Evolutionary conservation across 64 coral and sea anemone genomes (phyloP), one percentile per base, ranked within the genome.

Genomic region (Acropora yongei): DNA sequence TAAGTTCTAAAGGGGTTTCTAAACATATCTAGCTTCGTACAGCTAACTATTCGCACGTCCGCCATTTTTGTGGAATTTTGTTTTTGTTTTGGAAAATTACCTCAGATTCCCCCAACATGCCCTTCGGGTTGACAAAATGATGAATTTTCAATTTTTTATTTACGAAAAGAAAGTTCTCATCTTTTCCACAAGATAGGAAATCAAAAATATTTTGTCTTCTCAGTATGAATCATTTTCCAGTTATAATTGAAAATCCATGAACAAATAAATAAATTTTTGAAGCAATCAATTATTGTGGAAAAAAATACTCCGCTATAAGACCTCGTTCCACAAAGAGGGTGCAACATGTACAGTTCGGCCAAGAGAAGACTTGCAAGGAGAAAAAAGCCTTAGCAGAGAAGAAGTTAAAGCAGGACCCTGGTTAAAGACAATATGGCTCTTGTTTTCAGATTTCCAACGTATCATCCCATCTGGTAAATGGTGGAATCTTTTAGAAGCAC

Each of bases 71-170:
- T 44, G 49, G 91, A 44, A 75, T 30, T 65, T 86, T 96, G 92
- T 93, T 96, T 57, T 96, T 96, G 95, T 96, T 96, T 93, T 94
- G 83, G 92, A 53, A 48, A 53, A 91, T 97, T 83, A 97, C 95
- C 92, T 97, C 83, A 97, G 77, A 74, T 85, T 78, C 4, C 80
- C 72, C 89, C 68, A 79, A 18, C 69, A 79, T 48, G 6, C 71
- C 76, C 39, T 93, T 92, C 76, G 80, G 78, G 65, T 41, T 12
- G 1, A 6, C 12, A 44, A 84, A 48, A 49, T 69, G 82, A 44
- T 84, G 65, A 81, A 57, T 60, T 81, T 57, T 2, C 79, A 80
- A 63, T 55, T 55, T 55, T 55, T 55, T 55, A 10, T 55, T 5
- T 7, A 55, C 5, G 51, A 55, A 53, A 55, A 30, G 61, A 48